Percentiles rank a stretch among this genome's conserved stretches.
Evolutionary conservation across 1,140 invertebrate species (phyloP).

Genomic region (Nixonia krombeini): DNA sequence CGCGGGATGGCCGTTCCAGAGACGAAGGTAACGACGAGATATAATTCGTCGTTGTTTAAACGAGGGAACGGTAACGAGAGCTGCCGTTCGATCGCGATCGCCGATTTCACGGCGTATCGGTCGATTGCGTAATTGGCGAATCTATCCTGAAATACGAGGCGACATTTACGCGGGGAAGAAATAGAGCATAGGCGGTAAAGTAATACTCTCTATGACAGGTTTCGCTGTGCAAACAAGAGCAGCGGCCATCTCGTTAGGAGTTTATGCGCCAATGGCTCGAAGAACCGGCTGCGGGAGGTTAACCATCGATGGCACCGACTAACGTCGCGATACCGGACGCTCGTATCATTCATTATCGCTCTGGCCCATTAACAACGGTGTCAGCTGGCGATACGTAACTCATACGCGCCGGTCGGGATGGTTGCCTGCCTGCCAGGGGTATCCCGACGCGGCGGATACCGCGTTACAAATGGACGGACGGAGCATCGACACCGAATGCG

Average conservation of each 20-base stretch:
- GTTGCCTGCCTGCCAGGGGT: background rate
- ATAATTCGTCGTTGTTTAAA: no score
- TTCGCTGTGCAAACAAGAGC: constrained; percentile 15
- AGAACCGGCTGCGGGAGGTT: constrained; percentile 11
- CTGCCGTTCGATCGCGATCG: no score
- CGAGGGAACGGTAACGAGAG: no score
- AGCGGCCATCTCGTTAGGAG: constrained; percentile 2
- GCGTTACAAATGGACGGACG: background rate
- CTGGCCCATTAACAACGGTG: constrained; percentile 30
- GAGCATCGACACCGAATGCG: background rate
- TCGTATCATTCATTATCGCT: constrained; percentile 33
- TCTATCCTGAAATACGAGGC: no score
- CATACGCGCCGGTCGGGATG: constrained; percentile 21
- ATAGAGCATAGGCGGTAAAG: constrained; percentile 33
- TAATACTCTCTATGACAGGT: constrained; percentile 29
- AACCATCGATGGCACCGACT: constrained; percentile 13
- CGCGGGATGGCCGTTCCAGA: no score
- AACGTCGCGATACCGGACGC: constrained; percentile 16
- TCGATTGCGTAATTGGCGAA: no score
- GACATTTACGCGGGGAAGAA: constrained; percentile 1
- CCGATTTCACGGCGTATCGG: no score
- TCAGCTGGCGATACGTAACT: constrained; percentile 18
- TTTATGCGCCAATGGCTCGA: constrained; percentile 17
- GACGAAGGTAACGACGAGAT: no score
- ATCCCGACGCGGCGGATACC: background rate